Evolutionary conservation across 2,113 vertebrate species (phyloP), one percentile per base, ranked within the genome.

Genomic region (Pachyramphus minor): DNA sequence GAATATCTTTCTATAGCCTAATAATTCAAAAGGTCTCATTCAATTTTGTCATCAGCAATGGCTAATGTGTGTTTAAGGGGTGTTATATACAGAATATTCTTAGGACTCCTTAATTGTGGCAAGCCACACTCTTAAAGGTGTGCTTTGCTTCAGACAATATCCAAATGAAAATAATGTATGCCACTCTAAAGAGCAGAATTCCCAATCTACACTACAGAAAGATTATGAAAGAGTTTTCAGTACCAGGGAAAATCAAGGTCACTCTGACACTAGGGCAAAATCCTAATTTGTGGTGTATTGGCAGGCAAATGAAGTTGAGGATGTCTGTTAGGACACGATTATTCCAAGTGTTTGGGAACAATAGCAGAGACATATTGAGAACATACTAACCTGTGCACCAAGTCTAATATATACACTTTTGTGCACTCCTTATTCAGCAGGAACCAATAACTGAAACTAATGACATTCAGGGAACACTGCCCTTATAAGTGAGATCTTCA

Each of bases 401-500:
- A 82, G 81, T 89, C 69, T 87, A 35, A 81, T 75, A 77, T 42
- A 83, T 85, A 90, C 90, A 93, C 92, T 91, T 93, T 5, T 62
- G 33, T 63, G 45, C 2, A 2, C 31, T 88, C 78, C 95, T 97
- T 93, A 69, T 96, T 93, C 90, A 96, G 95, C 93, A 96, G 82
- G 79, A 96, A 71, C 82, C 84, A 62, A 6, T 76, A 94, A 79
- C 78, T 92, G 86, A 52, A 95, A 93, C 95, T 95, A 96, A 97
- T 93, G 91, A 95, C 96, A 97, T 96, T 97, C 93, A 96, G 44
- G 92, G 90, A 94, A 96, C 90, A 93, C 90, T 96, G 90, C 90
- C 44, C 52, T 90, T 90, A 80, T 30, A 94, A 90, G 87, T 88
- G 93, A 86, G 83, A 75, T 90, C 95, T 95, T 97, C 93, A 94